Percentiles rank a stretch among this genome's conserved stretches.
These are phyloP conservation scores for Brachyrhaphis roseni DNA, from an alignment of 2,797 vertebrate genomes.

Conservation along the genomic window DNA sequence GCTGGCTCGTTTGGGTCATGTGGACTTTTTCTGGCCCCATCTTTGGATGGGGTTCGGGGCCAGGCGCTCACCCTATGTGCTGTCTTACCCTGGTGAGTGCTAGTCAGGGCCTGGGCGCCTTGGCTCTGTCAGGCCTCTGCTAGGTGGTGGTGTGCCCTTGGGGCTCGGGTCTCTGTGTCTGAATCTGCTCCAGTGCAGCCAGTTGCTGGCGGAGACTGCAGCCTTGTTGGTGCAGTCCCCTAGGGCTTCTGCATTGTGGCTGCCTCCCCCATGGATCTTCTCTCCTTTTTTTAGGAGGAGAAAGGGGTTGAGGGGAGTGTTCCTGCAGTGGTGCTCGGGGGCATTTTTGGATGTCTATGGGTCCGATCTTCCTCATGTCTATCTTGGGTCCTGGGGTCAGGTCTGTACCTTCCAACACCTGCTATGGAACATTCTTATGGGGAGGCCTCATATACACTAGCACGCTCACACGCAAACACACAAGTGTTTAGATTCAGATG, in stretches of 20 bases:
- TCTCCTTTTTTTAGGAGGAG: neutral
- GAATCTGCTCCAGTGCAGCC: neutral
- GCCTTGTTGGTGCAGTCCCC: neutral
- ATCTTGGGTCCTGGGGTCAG: neutral
- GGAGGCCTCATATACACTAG: neutral
- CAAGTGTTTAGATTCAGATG: no score
- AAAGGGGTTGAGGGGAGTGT: neutral
- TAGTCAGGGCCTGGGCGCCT: neutral
- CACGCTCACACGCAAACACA: neutral
- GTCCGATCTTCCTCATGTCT: neutral
- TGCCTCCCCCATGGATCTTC: neutral
- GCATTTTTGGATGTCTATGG: neutral
- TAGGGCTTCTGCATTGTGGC: neutral
- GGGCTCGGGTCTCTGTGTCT: neutral
- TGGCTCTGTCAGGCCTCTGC: no score
- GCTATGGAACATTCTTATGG: neutral
- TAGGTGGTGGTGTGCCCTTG: neutral
- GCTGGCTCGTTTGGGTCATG: no score
- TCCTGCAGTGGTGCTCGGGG: neutral
- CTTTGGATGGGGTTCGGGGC: no score
- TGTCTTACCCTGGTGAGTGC: no score
- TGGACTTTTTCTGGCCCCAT: no score
- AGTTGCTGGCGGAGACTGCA: neutral
- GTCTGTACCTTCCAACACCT: neutral
- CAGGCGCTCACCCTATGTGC: no score